Evolutionary conservation across 2,888 invertebrate genomes (phyloP), one percentile per base, ranked within the genome.

Genomic region (Polyommatus iphigenia): DNA sequence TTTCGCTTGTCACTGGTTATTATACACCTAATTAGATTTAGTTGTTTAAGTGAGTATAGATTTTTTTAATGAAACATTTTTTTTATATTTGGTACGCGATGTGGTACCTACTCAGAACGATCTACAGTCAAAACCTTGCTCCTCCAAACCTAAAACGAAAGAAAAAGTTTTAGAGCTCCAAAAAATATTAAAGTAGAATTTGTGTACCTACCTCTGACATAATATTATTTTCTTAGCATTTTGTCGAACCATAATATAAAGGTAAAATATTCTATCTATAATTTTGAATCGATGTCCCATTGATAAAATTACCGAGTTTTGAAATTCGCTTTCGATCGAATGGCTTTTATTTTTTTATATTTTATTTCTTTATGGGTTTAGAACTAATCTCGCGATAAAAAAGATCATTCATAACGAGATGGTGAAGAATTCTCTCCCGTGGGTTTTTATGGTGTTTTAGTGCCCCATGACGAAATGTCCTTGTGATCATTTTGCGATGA

Each of bases 381-480:
- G 82, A 83, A 84, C 82, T 85, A 84, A 87, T 85, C 84, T 83
- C 84, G 85, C 54, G 54, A 54, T 86, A 83, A 85, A 87, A 87
- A 89, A 88, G 82, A 80, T 84, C 85, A 88, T 86, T 88, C 85
- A 87, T 83, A 84, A 84, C 81, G 80, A 85, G 83, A 85, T 87
- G 85, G 87, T 87, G 83, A 87, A 89, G 91, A 91, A 92, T 92
- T 87, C 85, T 84, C 91, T 91, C 91, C 91, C 91, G 88, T 89
- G 88, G 79, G 86, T 90, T 91, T 92, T 82, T 92, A 89, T 88
- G 85, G 84, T 85, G 87, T 87, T 88, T 87, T 86, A 87, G 85
- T 82, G 84, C 81, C 79, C 90, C 92, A 89, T 91, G 86, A 85
- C 91, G 87, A 92, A 92, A 87, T 87, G 87, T 88, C 90, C 88